Evolutionary conservation across 2,888 invertebrate species (phyloP).

Genomic region (Lymantria dispar): DNA sequence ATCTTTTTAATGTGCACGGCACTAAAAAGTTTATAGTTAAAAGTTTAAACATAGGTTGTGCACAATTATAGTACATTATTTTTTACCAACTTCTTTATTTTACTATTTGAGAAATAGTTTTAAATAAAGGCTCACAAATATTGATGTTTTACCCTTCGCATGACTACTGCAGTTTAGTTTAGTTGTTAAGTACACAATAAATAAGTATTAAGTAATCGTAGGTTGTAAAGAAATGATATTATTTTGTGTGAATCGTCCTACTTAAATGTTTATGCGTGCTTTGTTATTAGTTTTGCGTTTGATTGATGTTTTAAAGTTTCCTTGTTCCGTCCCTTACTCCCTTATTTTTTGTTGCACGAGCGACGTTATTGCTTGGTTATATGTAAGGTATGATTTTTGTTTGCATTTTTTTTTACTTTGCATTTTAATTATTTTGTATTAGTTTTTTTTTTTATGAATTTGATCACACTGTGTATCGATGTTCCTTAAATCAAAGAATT

Average conservation of each 20-base stretch:
- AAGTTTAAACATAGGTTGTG: constrained; percentile 5
- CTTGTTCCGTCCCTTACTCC: constrained; percentile 62
- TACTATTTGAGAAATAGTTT: constrained; percentile 76
- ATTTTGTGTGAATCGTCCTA: constrained; percentile 48
- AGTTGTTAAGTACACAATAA: constrained; percentile 65
- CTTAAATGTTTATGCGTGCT: constrained; percentile 56
- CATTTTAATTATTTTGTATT: constrained; percentile 3
- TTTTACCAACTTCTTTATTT: constrained; percentile 55
- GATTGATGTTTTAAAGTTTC: constrained; percentile 42
- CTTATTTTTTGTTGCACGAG: constrained; percentile 64
- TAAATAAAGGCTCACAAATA: constrained; percentile 53
- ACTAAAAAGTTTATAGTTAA: constrained; percentile 3
- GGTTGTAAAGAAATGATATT: constrained; percentile 70
- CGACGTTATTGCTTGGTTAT: constrained; percentile 57
- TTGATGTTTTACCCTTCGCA: constrained; percentile 32
- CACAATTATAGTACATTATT: constrained; percentile 9
- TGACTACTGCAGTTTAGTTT: constrained; percentile 53
- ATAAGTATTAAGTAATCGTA: constrained; percentile 47
- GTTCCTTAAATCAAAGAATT: no score
- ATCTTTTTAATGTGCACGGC: constrained; percentile 4
- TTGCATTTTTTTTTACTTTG: constrained; percentile 49
- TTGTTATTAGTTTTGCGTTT: constrained; percentile 45
- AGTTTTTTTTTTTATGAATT: constrained; percentile 11
- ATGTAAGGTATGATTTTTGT: constrained; percentile 70
- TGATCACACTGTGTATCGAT: no score